Percentiles rank a stretch among this genome's conserved stretches.
Evolutionary conservation across 2,113 vertebrate species (phyloP).

Genomic region (Pitta sordida): DNA sequence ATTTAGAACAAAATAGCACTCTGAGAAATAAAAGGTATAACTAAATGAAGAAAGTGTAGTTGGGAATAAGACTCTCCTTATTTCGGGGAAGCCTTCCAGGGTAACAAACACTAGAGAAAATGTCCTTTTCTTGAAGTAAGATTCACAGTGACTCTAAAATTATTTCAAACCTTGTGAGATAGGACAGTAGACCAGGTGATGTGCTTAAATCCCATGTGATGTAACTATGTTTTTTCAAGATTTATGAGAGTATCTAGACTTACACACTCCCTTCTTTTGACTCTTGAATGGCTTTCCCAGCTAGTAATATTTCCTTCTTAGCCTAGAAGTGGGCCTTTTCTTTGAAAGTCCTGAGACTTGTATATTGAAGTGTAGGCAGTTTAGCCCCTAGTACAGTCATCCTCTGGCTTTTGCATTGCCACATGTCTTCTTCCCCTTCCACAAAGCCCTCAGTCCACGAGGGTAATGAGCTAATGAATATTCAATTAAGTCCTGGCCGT

Average conservation of each 20-base stretch:
- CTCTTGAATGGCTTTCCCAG: background rate
- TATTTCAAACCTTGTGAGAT: background rate
- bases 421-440: too few relatives aligned
- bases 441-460: too few relatives aligned
- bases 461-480: too few relatives aligned
- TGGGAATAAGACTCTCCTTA: background rate
- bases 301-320: background rate
- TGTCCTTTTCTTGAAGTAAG: background rate
- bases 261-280: background rate
- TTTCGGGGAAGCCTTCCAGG: background rate
- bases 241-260: background rate
- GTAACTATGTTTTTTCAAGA: background rate
- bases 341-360: background rate
- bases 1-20: background rate
- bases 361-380: background rate
- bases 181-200: background rate
- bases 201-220: background rate
- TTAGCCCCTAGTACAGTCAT: rapidly evolving
- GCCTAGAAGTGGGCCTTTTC: background rate
- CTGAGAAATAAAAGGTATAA: background rate
- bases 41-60: background rate
- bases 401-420: too few relatives aligned
- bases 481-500: too few relatives aligned
- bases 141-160: background rate
- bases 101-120: background rate